phyloP scores from a whole-genome alignment of 1,140 invertebrate species.

The Anoplolepis gracilipes region DNA sequence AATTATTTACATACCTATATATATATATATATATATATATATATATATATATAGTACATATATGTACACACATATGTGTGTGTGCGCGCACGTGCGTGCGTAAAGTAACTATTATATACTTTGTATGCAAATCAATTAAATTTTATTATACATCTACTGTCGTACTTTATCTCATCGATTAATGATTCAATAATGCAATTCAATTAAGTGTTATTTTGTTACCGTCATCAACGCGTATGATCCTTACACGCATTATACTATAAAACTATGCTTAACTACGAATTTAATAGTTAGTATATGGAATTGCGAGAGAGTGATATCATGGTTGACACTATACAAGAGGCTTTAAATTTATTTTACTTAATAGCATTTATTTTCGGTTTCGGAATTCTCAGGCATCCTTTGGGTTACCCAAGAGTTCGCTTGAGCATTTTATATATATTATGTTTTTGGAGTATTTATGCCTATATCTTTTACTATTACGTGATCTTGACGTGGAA shows the following conservation, averaged over 20 bases:
- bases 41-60: too few relatives aligned
- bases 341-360: not conserved
- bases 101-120: not conserved
- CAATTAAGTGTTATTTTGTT: too few relatives aligned
- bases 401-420: not conserved
- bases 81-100: too few relatives aligned
- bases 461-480: not conserved
- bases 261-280: not conserved
- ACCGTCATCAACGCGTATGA: not conserved
- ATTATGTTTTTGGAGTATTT: not conserved
- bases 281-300: not conserved
- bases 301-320: not conserved
- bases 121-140: not conserved
- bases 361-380: not conserved
- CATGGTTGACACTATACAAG: conserved; percentile 33
- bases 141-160: not conserved
- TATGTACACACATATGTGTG: too few relatives aligned
- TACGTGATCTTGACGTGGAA: too few relatives aligned
- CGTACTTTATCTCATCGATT: too few relatives aligned
- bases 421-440: not conserved
- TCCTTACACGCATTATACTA: not conserved
- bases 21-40: too few relatives aligned
- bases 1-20: too few relatives aligned
- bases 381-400: conserved; percentile 5
- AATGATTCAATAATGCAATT: not conserved